These are phyloP conservation scores for Caenorhabditis panamensis DNA, from an alignment of 2,888 invertebrate species.

Conservation along the genomic window DNA sequence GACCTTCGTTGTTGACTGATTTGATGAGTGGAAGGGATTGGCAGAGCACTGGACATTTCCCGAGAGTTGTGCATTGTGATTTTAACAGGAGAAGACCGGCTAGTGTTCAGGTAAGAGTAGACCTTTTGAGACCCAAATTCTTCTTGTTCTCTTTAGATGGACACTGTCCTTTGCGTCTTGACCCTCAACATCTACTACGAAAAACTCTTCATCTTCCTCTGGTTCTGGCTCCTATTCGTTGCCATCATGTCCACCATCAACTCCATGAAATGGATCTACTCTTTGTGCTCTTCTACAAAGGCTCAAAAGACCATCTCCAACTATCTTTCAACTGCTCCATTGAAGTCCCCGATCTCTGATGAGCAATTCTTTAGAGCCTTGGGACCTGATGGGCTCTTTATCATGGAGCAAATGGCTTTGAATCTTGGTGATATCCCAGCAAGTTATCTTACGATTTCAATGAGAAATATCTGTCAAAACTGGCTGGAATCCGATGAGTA, in stretches of 20 bases:
- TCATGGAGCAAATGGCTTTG: conserved; percentile 78
- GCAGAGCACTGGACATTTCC: conserved; percentile 80
- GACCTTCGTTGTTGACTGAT: conserved; percentile 75
- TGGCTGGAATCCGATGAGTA: conserved; percentile 62
- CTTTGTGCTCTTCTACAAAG: conserved; percentile 65
- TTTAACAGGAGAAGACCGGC: conserved; percentile 76
- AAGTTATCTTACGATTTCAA: conserved; percentile 76
- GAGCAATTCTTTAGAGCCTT: conserved; percentile 67
- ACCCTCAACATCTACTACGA: conserved; percentile 81
- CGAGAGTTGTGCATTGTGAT: conserved; percentile 80
- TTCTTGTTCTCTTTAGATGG: no score
- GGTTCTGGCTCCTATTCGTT: conserved; percentile 81
- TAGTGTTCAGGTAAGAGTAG: conserved; percentile 74
- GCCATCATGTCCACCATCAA: conserved; percentile 74
- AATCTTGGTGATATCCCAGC: conserved; percentile 80
- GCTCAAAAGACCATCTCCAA: conserved; percentile 54
- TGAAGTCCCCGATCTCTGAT: conserved; percentile 36
- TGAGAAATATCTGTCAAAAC: conserved; percentile 72
- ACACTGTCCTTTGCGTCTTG: conserved; percentile 80
- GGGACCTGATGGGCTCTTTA: conserved; percentile 78
- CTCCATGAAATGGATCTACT: conserved; percentile 72
- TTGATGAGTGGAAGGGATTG: conserved; percentile 76
- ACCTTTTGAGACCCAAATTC: no score
- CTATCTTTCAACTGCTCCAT: conserved; percentile 60
- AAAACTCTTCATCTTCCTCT: conserved; percentile 80